Base-by-base conservation (phyloP, 2,797 vertebrate genomes). In the Emys orbicularis region DNA sequence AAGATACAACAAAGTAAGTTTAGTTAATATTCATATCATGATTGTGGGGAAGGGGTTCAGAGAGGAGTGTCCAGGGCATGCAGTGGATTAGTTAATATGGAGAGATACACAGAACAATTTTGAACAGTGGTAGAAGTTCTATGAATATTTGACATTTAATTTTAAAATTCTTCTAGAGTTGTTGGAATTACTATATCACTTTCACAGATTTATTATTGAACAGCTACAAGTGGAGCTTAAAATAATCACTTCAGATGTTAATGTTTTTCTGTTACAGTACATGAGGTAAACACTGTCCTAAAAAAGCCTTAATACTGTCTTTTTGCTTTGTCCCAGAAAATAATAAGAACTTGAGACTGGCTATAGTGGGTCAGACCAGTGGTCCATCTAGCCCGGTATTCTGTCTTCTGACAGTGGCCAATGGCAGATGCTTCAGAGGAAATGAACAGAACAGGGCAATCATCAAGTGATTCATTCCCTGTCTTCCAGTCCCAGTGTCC, bases 71-170 rank as follows among this genome's bases (percentile, higher is more conserved):
- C 23, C 53, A 65, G 79, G 83, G 72, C 86, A 90, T 85, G 3
- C 68, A 25, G 34, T 0, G 0, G 61, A 5, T 7, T 81, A 0
- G 4, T 6, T 90, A 47, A 12, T 6, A 77, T 91, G 72, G 68
- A 65, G 37, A 72, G 56, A 41, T 23, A 11, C 37, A 23, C 8
- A 12, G n/a, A 41, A 41, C 12, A 49, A 13, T 15, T 29, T 47
- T 49, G 13, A 77, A 77, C 13, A 29, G 15, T 4, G 13, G 9
- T 74, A 74, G 25, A 25, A 12, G 7, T 76, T 29, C 8, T 5
- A 7, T 41, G 12, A 29, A 49, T 49, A 72, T 49, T 77, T 77
- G 29, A 47, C 4, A 44, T 19, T 23, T 76, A 27, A 12, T 27
- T 47, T 76, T 44, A 29, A 44, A 27, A 44, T 76, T 76, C 41